Base-by-base conservation (phyloP, 2,113 vertebrate genomes). In the Oceanodroma tethys region DNA sequence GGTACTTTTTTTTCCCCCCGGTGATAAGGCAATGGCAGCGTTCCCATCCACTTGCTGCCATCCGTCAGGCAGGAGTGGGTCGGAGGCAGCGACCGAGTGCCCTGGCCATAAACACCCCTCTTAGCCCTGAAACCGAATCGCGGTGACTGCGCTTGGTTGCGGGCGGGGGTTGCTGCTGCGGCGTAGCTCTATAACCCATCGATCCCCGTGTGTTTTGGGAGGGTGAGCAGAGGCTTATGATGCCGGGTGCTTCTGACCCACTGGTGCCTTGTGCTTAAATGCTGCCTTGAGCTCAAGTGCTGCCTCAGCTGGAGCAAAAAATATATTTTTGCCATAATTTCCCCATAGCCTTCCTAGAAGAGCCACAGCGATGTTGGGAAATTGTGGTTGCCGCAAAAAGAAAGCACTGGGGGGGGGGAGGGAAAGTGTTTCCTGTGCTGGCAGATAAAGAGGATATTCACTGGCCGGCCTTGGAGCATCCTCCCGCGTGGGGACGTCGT, bases 391-490 rank as follows among this genome's bases (percentile, higher is more conserved):
- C 45, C 2, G 6, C 40, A 81, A 86, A 74, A 88, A 79, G 10
- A 68, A 93, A 88, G 47, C 73, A n/a, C 58, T 80, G 7, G 38
- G 47, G 40, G 32, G 17, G 17, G 3, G 4, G 9, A 7, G 29
- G n/a, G 4, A 26, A 92, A 79, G 60, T 84, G 92, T 90, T 97
- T 96, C 96, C 92, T 86, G 38, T 40, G 10, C 83, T 52, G 43
- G 21, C 86, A 96, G 92, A 97, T 97, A 96, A 79, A 70, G 65
- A 88, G 72, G 34, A 25, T 58, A 48, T 67, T 74, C 6, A 1
- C 47, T 84, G 70, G 14, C 38, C 4, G 3, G 84, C 81, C 55
- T n/a, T 19, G 38, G 75, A 67, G 38, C 32, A 8, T 62, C 40
- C 29, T 88, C 38, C n/a, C 0, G 3, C 7, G 0, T 53, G 73